Conservation (phyloP, 2,797 vertebrate genomes). For the Pseudocheirus occidentalis region DNA sequence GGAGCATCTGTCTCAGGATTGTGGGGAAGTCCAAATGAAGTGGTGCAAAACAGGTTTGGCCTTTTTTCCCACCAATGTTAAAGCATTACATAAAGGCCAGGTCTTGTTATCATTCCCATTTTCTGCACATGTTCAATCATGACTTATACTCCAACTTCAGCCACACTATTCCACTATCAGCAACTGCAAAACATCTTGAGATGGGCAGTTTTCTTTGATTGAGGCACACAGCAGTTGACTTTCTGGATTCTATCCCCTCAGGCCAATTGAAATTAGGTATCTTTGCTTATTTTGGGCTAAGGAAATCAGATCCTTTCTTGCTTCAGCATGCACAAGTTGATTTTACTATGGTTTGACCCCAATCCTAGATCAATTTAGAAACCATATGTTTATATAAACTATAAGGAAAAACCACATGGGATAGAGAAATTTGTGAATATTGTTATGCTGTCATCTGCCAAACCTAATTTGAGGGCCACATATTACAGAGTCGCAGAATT, state of each 20-base stretch:
- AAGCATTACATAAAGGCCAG: neutral
- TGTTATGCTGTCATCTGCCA: neutral
- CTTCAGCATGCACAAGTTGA: neutral
- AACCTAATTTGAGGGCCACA: neutral
- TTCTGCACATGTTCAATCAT: neutral
- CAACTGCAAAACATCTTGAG: neutral
- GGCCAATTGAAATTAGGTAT: neutral
- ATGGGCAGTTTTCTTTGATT: neutral
- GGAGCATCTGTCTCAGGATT: neutral
- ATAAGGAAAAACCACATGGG: neutral
- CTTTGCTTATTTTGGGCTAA: neutral
- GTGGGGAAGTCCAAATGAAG: neutral
- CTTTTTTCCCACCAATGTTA: neutral
- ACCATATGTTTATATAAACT: neutral
- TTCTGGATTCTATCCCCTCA: neutral
- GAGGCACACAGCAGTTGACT: neutral
- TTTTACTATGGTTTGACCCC: neutral
- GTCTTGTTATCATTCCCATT: neutral
- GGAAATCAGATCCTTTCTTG: neutral
- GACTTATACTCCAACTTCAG: neutral
- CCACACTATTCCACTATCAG: neutral
- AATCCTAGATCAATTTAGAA: neutral
- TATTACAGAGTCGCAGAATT: neutral
- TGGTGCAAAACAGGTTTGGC: neutral
- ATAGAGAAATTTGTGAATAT: neutral